A percentile compares a stretch with the other conserved stretches of the same genome.
Evolutionary conservation across 2,797 vertebrate genomes (phyloP).

Genomic region (Macroramphosus scolopax): DNA sequence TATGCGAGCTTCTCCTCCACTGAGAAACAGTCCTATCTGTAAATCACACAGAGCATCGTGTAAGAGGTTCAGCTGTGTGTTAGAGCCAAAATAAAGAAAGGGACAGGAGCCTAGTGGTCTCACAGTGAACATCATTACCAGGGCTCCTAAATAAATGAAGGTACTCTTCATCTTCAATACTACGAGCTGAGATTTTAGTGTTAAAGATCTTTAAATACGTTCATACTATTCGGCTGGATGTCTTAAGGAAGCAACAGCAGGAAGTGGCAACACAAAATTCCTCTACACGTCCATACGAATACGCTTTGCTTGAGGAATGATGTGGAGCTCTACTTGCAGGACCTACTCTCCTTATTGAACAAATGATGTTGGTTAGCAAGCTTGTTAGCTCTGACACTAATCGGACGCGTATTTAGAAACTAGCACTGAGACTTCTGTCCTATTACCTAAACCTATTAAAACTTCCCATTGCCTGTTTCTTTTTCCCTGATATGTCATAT

Average conservation of each 20-base stretch:
- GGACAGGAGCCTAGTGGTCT: conserved; percentile 9
- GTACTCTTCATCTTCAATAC: background rate
- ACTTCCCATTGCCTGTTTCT: too few species aligned
- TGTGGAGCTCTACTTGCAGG: background rate
- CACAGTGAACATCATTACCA: background rate
- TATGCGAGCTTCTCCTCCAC: conserved; percentile 32
- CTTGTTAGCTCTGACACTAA: too few species aligned
- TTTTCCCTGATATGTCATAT: too few species aligned
- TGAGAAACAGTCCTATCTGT: conserved; percentile 33
- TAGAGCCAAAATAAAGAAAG: conserved; percentile 20
- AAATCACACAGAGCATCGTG: conserved; percentile 39
- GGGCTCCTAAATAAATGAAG: background rate
- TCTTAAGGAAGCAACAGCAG: background rate
- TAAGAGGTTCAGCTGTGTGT: conserved; percentile 29
- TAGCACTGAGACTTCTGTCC: too few species aligned
- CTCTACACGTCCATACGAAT: background rate
- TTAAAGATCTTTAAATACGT: background rate
- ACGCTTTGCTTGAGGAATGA: too few species aligned
- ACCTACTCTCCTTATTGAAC: too few species aligned
- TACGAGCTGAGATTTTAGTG: background rate
- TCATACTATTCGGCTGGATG: background rate
- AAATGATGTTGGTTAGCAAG: too few species aligned
- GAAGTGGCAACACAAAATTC: background rate
- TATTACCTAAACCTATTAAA: too few species aligned
- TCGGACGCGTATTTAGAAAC: too few species aligned